Percentiles rank a stretch among this genome's conserved stretches.
phyloP scores from a whole-genome alignment of 2,888 invertebrate genomes.

The Crepidodera aurea region DNA sequence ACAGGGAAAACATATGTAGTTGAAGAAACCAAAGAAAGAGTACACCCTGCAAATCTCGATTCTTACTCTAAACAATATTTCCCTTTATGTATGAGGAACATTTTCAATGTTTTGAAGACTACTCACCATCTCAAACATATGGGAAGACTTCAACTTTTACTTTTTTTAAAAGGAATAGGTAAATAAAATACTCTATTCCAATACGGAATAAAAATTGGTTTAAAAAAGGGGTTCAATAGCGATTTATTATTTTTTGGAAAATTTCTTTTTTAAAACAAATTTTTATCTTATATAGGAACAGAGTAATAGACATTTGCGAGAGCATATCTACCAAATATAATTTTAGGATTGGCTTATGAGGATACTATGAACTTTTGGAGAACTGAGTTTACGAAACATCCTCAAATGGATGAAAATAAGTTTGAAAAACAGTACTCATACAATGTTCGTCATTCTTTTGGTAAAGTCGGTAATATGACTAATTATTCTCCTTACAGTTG shows the following conservation, averaged over 20 bases:
- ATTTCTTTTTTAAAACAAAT: too few species aligned
- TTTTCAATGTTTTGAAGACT: conserved; percentile 80
- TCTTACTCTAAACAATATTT: conserved; percentile 83
- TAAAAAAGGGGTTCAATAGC: too few species aligned
- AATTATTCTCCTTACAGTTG: conserved; percentile 94
- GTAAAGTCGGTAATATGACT: conserved; percentile 90
- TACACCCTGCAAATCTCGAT: conserved; percentile 67
- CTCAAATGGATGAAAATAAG: conserved; percentile 79
- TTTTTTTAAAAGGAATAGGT: conserved; percentile 85
- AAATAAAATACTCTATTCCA: too few species aligned
- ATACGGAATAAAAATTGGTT: too few species aligned
- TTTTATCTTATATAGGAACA: too few species aligned
- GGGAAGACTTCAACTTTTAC: conserved; percentile 88
- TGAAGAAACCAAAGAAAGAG: conserved; percentile 59
- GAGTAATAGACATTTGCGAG: too few species aligned
- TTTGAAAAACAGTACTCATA: conserved; percentile 95
- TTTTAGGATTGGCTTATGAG: conserved; percentile 88
- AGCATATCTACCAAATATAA: too few species aligned
- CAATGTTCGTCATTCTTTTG: conserved; percentile 91
- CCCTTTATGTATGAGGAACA: conserved; percentile 94
- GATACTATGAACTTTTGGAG: conserved; percentile 91
- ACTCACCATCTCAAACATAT: conserved; percentile 91
- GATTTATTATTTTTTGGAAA: too few species aligned
- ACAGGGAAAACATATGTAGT: conserved; percentile 80
- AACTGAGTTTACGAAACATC: conserved; percentile 82